Evolutionary conservation across 2,888 invertebrate genomes (phyloP), one percentile per base, ranked within the genome.

Genomic region (Alsophila aescularia): DNA sequence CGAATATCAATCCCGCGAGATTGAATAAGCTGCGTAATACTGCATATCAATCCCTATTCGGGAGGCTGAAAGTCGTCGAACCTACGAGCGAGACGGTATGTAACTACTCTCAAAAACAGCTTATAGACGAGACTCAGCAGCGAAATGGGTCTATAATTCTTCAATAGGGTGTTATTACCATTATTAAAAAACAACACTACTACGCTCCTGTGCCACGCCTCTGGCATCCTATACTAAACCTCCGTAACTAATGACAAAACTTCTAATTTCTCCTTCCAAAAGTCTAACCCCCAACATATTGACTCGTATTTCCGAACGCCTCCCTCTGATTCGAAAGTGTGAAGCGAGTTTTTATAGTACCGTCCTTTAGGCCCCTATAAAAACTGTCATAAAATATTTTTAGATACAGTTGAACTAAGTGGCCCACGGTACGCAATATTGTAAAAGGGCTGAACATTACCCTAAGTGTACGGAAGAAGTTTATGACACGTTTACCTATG

Each of bases 381-480:
- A 55, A 64, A 60, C 16, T 21, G 18, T 29, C 58, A 50, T 66
- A 63, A 66, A 63, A 66, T 62, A 66, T 64, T 53, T 53, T 58
- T 56, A 58, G 58, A 64, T 62, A 62, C 62, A 64, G 52, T 60
- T 49, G 35, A 41, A 49, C 45, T 58, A 62, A 62, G 53, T 62
- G 55, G 53, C 36, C 37, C 36, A 41, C 32, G 34, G 45, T 40
- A 48, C 24, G 54, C 49, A 54, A 54, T 54, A 54, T 49, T 36
- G 48, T 49, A 32, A 54, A 49, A 54, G 54, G 54, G 24, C 49
- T 54, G 37, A 49, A 35, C 44, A 54, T 54, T 37, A 54, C 36
- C 27, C 49, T 54, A 49, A 54, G 54, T 54, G 48, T 49, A 49
- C 40, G 49, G 29, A 2, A 35, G 12, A 45, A 39, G 39, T 49